Evolutionary conservation across 2,888 invertebrate genomes (phyloP).

Genomic region (Ectemnius continuus): DNA sequence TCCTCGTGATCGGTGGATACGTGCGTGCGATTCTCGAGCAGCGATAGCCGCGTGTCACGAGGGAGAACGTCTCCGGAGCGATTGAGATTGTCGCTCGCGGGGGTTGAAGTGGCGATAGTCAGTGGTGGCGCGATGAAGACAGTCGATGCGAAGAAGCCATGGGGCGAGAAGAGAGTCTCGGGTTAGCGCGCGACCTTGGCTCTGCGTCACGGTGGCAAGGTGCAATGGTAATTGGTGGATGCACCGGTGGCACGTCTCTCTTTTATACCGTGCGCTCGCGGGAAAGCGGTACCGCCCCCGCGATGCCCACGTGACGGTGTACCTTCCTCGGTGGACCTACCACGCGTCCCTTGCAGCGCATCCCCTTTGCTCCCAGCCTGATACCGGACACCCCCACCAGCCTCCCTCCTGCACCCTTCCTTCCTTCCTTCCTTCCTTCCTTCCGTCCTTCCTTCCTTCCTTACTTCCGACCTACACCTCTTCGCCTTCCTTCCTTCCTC

Average conservation of each 20-base stretch:
- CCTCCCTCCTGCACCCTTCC: conserved; percentile 23
- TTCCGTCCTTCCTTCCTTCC: conserved; percentile 19
- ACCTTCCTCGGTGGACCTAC: conserved; percentile 58
- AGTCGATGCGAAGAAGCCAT: background rate
- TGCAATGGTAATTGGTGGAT: conserved; percentile 68
- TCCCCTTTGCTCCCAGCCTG: conserved; percentile 45
- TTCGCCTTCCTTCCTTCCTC: conserved; percentile 15
- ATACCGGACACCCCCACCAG: conserved; percentile 42
- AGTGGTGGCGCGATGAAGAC: background rate
- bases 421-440: conserved; percentile 38
- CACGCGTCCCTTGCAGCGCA: conserved; percentile 57
- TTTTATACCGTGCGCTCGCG: conserved; percentile 64
- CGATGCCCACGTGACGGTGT: conserved; percentile 63
- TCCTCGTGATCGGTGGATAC: background rate
- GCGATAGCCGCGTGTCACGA: no score
- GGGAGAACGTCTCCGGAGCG: no score
- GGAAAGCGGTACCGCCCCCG: conserved; percentile 66
- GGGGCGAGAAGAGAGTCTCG: conserved; percentile 17
- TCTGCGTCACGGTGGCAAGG: conserved; percentile 51
- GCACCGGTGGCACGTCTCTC: conserved; percentile 65
- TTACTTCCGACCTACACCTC: conserved; percentile 22
- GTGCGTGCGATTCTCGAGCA: background rate
- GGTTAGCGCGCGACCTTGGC: conserved; percentile 44
- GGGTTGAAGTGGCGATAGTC: no score
- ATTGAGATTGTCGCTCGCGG: no score